These are phyloP conservation scores for Tonatia bakeri DNA, from an alignment of 2,113 vertebrate genomes.

Conservation along the genomic window DNA sequence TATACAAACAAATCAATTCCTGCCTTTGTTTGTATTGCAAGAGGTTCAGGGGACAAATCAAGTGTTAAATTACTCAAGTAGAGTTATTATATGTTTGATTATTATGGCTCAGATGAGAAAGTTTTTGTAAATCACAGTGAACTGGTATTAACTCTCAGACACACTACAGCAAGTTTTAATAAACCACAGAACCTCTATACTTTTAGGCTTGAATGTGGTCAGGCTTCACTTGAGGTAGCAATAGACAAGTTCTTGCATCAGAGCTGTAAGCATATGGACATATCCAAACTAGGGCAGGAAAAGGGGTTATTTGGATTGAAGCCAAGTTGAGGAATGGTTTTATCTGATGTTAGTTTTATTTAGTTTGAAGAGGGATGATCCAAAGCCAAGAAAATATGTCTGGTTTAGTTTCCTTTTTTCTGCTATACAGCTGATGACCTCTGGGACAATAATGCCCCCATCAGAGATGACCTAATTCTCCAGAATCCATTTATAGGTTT, in stretches of 20 bases:
- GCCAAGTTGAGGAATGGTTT: not conserved
- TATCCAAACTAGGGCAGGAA: not conserved
- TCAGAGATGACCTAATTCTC: not conserved
- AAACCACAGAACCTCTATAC: not conserved
- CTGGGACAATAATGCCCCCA: not conserved
- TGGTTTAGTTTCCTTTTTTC: not conserved
- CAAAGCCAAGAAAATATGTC: not conserved
- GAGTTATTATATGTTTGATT: conserved; percentile 45
- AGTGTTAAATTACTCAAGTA: not conserved
- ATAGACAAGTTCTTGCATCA: not conserved
- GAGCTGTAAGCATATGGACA: not conserved
- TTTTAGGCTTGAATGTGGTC: not conserved
- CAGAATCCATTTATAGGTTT: not conserved
- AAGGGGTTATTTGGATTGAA: not conserved
- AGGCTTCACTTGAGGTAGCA: conserved; percentile 9
- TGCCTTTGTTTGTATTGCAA: not conserved
- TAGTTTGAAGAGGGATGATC: not conserved
- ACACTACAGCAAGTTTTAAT: conserved; percentile 15
- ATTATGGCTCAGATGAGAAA: conserved; percentile 35
- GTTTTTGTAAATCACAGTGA: conserved; percentile 57
- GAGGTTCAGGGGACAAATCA: not conserved
- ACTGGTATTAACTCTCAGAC: conserved; percentile 42
- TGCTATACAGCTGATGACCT: not conserved
- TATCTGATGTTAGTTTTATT: not conserved
- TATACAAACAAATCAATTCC: not conserved